Percentiles rank a stretch among this genome's conserved stretches.
These are phyloP conservation scores for Eugnorisma glareosa DNA, from an alignment of 2,888 invertebrate genomes.

Conservation along the genomic window DNA sequence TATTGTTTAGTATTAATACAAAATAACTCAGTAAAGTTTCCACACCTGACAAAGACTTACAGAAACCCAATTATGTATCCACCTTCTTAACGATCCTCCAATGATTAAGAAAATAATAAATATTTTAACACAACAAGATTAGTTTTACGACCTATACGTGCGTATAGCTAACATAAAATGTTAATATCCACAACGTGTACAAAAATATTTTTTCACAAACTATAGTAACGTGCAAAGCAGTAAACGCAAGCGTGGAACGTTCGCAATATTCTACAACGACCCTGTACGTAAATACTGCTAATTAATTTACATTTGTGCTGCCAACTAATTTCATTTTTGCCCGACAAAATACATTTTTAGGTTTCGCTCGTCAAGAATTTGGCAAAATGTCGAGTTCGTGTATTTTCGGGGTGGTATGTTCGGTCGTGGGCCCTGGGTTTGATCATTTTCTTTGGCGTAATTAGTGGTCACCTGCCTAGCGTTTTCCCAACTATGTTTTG, in stretches of 20 bases:
- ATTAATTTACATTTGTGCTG: slow-evolving; percentile 59
- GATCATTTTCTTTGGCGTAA: not conserved
- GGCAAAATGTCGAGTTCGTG: slow-evolving; percentile 26
- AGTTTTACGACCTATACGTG: not conserved
- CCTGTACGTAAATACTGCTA: slow-evolving; percentile 53
- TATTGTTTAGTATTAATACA: too few species aligned
- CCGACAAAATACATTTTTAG: slow-evolving; percentile 34
- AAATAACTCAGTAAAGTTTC: too few species aligned
- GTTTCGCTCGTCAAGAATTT: slow-evolving; percentile 46
- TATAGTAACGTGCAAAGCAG: slow-evolving; percentile 21
- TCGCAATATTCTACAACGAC: slow-evolving; percentile 55
- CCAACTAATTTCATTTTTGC: slow-evolving; percentile 55
- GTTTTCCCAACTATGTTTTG: too few species aligned
- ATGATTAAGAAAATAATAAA: not conserved
- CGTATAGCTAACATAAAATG: not conserved
- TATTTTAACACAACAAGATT: slow-evolving; percentile 2
- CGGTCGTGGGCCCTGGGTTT: not conserved
- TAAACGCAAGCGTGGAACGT: slow-evolving; percentile 45
- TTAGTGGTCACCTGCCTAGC: not conserved
- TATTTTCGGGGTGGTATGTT: slow-evolving; percentile 8
- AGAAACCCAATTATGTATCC: not conserved
- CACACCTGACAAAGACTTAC: not conserved
- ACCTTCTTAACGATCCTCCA: not conserved
- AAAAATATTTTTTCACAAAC: slow-evolving; percentile 29
- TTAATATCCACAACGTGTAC: not conserved